These are phyloP conservation scores for Didymodactylos carnosus DNA, from an alignment of 2,888 invertebrate species.

Conservation along the genomic window DNA sequence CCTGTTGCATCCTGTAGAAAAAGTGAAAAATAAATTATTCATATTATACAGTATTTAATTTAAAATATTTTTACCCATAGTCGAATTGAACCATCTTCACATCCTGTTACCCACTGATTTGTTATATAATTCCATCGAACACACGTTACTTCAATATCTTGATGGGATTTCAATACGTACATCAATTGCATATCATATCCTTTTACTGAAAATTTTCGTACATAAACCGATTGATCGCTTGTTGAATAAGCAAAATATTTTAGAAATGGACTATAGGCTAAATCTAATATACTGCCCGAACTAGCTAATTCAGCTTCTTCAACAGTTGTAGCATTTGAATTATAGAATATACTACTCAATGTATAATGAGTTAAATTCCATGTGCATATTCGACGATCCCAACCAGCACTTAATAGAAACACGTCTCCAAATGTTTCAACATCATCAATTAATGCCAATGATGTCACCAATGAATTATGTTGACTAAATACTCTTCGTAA, in stretches of 20 bases:
- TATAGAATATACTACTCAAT: conserved; percentile 25
- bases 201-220: conserved; percentile 26
- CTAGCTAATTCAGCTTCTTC: conserved; percentile 26
- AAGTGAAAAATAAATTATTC: neutral
- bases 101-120: conserved; percentile 31
- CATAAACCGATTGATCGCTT: conserved; percentile 31
- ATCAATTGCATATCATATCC: conserved; percentile 28
- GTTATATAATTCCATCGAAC: conserved; percentile 25
- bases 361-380: conserved; percentile 27
- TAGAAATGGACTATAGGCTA: conserved; percentile 24
- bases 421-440: conserved; percentile 19
- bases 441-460: conserved; percentile 25
- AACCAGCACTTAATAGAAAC: conserved; percentile 28
- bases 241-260: conserved; percentile 32
- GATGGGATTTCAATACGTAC: conserved; percentile 31
- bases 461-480: conserved; percentile 30
- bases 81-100: conserved; percentile 31
- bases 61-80: conserved; percentile 26
- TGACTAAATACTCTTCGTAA: conserved; percentile 30
- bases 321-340: conserved; percentile 17
- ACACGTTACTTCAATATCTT: conserved; percentile 26
- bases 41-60: no score
- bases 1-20: conserved; percentile 1
- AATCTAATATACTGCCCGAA: conserved; percentile 29
- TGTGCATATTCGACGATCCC: conserved; percentile 31